Conservation (phyloP, 2,888 invertebrate genomes). For the Mythimna impura region DNA sequence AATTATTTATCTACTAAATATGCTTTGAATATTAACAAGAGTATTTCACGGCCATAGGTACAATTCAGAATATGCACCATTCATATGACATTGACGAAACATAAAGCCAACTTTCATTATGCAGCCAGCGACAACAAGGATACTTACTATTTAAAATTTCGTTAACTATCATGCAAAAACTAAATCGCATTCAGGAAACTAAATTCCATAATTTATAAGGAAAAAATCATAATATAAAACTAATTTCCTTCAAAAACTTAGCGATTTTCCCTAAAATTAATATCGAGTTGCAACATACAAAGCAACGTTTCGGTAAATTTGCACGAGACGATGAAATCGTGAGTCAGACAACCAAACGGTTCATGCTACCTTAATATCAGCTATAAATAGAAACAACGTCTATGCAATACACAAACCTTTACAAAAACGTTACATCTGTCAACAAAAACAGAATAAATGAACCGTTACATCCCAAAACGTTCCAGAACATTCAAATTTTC, state of each 20-base stretch:
- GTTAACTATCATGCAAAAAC: background rate
- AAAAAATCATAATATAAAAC: constrained; percentile 13
- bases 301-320: constrained; percentile 48
- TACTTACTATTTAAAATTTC: constrained; percentile 8
- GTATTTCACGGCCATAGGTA: constrained; percentile 15
- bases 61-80: constrained; percentile 32
- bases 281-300: constrained; percentile 20
- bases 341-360: constrained; percentile 73
- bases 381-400: constrained; percentile 74
- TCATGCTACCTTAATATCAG: constrained; percentile 73
- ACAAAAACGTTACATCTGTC: constrained; percentile 39
- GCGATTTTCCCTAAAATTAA: constrained; percentile 34
- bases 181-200: background rate
- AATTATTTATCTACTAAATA: constrained; percentile 1
- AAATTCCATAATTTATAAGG: constrained; percentile 15
- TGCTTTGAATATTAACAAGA: background rate
- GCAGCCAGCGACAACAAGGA: constrained; percentile 5
- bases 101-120: constrained; percentile 26
- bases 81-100: constrained; percentile 30
- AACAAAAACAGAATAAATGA: constrained; percentile 30
- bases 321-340: constrained; percentile 71
- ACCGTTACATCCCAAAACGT: constrained; percentile 29
- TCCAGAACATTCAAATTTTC: constrained; percentile 44
- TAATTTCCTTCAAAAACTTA: constrained; percentile 31
- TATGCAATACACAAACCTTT: constrained; percentile 37